Conservation (phyloP, 2,113 vertebrate species). For the Syngnathus scovelli region DNA sequence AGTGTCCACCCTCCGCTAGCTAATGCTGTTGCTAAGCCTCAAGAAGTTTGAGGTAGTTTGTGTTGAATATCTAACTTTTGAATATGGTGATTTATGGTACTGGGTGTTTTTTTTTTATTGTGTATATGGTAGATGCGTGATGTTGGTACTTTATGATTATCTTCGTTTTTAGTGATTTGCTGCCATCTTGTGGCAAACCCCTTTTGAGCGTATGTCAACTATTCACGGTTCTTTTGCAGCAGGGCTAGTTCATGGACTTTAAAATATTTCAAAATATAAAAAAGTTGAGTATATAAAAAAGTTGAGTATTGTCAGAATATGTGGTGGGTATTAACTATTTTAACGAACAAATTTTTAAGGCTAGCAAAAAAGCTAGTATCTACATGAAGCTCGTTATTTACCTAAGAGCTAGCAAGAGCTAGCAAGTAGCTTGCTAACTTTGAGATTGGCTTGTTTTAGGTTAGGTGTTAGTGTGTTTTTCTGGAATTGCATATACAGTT, state of each 20-base stretch:
- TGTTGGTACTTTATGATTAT: background rate
- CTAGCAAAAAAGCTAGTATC: background rate
- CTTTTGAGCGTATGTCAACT: background rate
- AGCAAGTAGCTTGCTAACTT: background rate
- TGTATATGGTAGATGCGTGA: background rate
- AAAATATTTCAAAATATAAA: background rate
- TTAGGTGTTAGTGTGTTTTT: background rate
- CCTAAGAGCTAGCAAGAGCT: background rate
- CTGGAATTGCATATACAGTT: conserved; percentile 68
- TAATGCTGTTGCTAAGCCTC: background rate
- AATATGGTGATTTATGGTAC: background rate
- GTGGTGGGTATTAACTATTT: background rate
- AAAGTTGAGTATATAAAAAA: too few relatives aligned
- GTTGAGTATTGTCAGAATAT: too few relatives aligned
- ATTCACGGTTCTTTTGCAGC: background rate
- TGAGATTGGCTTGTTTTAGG: background rate
- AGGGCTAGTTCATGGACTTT: background rate
- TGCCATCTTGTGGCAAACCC: background rate
- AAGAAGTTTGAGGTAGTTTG: background rate
- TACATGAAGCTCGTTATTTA: background rate
- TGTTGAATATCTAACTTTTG: background rate
- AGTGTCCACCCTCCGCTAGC: background rate
- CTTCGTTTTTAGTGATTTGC: background rate
- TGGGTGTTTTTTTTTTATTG: background rate
- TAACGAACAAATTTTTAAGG: background rate